These are phyloP conservation scores for Bergia puertoricense DNA, from an alignment of 92 coral and sea anemone genomes.

Conservation along the genomic window DNA sequence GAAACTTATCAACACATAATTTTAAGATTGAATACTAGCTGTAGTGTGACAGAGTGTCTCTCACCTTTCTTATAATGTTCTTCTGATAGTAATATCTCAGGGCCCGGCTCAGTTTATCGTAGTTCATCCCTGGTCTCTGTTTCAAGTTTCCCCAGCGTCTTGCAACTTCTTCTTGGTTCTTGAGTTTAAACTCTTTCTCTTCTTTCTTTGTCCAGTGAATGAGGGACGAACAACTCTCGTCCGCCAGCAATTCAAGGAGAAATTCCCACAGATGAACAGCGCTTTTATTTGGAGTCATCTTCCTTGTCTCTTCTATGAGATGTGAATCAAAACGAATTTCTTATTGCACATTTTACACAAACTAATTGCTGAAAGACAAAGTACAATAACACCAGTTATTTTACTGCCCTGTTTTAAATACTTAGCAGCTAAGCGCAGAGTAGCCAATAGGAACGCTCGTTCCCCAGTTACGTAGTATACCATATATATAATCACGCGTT, in stretches of 20 bases:
- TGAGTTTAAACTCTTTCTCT: slow-evolving; percentile 77
- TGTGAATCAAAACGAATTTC: background rate
- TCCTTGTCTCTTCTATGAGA: slow-evolving; percentile 41
- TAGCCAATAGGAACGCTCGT: too few relatives aligned
- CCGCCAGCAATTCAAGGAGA: slow-evolving; percentile 86
- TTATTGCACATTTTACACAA: background rate
- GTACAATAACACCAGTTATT: too few relatives aligned
- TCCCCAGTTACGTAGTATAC: too few relatives aligned
- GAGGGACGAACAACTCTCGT: slow-evolving; percentile 72
- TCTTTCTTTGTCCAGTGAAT: slow-evolving; percentile 87
- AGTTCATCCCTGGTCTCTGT: slow-evolving; percentile 92
- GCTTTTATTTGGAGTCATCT: slow-evolving; percentile 52
- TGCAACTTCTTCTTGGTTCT: slow-evolving; percentile 93
- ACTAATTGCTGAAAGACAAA: too few relatives aligned
- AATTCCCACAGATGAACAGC: slow-evolving; percentile 98
- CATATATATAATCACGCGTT: too few relatives aligned
- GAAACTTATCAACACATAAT: too few relatives aligned
- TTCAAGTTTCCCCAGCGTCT: slow-evolving; percentile 94
- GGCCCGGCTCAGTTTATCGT: slow-evolving; percentile 89
- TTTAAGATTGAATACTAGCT: too few relatives aligned
- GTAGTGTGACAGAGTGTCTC: background rate
- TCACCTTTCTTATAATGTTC: slow-evolving; percentile 86
- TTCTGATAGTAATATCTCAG: slow-evolving; percentile 92
- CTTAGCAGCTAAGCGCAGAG: too few relatives aligned
- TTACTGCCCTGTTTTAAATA: too few relatives aligned